A percentile compares a stretch with the other conserved stretches of the same genome.
Evolutionary conservation across 2,113 vertebrate genomes (phyloP).

Genomic region (Cathartes aura): DNA sequence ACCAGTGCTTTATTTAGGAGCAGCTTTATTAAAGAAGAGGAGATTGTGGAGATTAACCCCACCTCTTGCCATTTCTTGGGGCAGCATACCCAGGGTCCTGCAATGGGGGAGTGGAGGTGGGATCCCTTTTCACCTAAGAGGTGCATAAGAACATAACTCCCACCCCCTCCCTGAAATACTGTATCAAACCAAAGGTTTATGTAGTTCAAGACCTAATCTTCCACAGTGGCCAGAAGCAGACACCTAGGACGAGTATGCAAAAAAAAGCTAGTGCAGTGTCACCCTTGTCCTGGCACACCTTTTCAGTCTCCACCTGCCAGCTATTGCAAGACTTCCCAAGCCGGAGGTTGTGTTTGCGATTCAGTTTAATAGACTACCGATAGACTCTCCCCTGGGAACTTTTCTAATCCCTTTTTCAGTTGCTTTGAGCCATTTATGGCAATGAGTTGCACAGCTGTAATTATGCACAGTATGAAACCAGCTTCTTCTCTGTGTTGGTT

Average conservation of each 20-base stretch:
- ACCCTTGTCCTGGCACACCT: neutral
- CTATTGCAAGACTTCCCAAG: neutral
- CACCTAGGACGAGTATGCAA: neutral
- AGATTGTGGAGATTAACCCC: neutral
- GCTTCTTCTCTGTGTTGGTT: neutral
- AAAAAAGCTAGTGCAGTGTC: neutral
- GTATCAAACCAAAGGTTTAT: neutral
- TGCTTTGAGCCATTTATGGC: constrained; percentile 27
- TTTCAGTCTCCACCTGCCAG: neutral
- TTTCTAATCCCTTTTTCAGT: neutral
- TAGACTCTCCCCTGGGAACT: neutral
- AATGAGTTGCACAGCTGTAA: neutral
- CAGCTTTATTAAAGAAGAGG: neutral
- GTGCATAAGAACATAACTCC: neutral
- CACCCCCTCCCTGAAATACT: neutral
- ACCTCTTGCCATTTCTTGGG: neutral
- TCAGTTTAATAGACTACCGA: neutral
- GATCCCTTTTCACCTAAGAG: neutral
- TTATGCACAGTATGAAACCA: neutral
- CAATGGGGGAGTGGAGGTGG: neutral
- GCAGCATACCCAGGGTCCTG: neutral
- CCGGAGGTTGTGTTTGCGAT: neutral
- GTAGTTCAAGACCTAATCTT: neutral
- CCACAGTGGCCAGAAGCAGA: neutral
- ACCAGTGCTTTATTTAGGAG: neutral